phyloP scores from a whole-genome alignment of 2,113 vertebrate genomes.

The Amazona guildingii region DNA sequence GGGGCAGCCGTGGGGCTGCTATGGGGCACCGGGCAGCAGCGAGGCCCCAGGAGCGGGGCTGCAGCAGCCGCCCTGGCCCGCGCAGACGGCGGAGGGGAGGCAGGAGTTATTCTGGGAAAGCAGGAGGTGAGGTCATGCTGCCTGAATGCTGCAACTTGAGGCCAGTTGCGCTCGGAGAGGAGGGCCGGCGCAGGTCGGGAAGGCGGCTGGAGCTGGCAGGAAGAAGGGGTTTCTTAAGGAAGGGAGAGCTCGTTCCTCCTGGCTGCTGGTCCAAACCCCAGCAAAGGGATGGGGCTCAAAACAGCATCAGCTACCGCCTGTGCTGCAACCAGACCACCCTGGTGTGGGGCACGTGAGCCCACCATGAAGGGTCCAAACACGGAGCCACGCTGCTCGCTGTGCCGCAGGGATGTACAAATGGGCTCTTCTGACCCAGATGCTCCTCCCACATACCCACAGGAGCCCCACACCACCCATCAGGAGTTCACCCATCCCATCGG shows the following conservation, averaged over 20 bases:
- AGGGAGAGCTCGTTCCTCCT: neutral
- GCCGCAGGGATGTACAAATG: fast-evolving
- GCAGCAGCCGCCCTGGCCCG: neutral
- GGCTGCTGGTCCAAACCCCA: neutral
- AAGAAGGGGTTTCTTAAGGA: neutral
- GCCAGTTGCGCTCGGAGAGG: conserved; percentile 46
- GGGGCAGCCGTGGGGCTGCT: fast-evolving
- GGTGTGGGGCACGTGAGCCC: neutral
- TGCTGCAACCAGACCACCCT: fast-evolving
- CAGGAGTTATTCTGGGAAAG: conserved; percentile 65
- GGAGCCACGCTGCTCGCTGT: fast-evolving
- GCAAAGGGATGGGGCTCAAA: neutral
- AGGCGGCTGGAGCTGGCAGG: neutral
- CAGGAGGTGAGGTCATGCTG: conserved; percentile 68
- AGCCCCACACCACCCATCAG: fast-evolving
- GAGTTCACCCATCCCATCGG: neutral
- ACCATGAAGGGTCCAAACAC: neutral
- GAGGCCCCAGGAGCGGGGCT: neutral
- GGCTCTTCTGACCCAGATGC: fast-evolving
- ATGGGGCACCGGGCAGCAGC: fast-evolving
- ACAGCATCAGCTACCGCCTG: neutral
- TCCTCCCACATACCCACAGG: neutral
- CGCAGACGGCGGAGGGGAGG: neutral
- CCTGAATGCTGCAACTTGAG: conserved; percentile 68
- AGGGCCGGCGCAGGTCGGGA: neutral